A percentile compares a stretch with the other conserved stretches of the same genome.
Conservation (phyloP, 2,797 vertebrate species). For the Coracias cyanogaster region DNA sequence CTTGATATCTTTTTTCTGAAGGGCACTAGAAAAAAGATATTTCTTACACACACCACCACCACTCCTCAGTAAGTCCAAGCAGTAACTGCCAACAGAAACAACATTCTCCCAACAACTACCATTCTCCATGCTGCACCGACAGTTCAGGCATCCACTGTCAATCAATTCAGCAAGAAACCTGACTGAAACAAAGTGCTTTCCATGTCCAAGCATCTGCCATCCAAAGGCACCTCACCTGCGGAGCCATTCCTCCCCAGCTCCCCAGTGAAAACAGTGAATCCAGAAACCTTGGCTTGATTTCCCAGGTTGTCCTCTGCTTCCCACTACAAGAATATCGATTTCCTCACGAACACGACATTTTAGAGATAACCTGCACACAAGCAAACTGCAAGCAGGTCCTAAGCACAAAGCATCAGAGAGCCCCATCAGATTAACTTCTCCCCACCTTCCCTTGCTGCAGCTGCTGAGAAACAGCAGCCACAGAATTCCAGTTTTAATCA, state of each 20-base stretch:
- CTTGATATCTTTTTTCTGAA: fast-evolving
- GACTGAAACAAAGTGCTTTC: not conserved
- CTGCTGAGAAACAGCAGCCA: slow-evolving; percentile 1
- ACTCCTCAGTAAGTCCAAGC: not conserved
- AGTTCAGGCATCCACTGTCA: not conserved
- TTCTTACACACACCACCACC: not conserved
- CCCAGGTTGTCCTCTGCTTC: not conserved
- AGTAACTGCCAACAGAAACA: not conserved
- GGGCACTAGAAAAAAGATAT: too few relatives aligned
- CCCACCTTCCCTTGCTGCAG: not conserved
- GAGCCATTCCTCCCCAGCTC: not conserved
- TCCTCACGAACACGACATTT: fast-evolving
- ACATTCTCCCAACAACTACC: not conserved
- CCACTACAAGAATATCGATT: fast-evolving
- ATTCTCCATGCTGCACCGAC: not conserved
- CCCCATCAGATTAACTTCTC: too few relatives aligned
- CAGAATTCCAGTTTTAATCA: slow-evolving; percentile 23
- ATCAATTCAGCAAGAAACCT: not conserved
- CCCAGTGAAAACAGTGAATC: fast-evolving
- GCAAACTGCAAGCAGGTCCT: not conserved
- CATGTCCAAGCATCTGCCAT: not conserved
- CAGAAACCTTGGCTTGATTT: not conserved
- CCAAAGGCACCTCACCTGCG: not conserved
- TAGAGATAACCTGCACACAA: not conserved
- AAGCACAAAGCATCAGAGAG: not conserved